Evolutionary conservation across 2,113 vertebrate genomes (phyloP).

Genomic region (Zosterops borbonicus): DNA sequence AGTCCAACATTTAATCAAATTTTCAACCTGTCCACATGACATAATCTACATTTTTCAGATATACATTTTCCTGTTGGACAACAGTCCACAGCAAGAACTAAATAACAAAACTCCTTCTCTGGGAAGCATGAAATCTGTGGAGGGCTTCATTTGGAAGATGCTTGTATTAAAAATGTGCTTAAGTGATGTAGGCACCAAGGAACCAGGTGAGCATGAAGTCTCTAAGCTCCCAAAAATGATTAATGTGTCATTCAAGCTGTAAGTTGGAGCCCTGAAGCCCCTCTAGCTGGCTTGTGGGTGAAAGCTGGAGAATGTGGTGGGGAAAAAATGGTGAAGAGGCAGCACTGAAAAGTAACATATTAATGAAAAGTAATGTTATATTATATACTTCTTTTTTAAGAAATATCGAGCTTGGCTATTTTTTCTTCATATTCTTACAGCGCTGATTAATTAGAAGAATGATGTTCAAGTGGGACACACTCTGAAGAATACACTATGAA

Average conservation of each 20-base stretch:
- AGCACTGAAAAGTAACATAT: not conserved
- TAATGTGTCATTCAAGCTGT: not conserved
- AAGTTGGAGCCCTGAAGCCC: not conserved
- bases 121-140: not conserved
- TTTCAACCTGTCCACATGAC: not conserved
- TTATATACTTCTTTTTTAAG: not conserved
- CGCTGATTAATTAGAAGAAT: not conserved
- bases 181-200: not conserved
- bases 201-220: not conserved
- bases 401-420: not conserved
- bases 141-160: not conserved
- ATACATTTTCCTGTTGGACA: not conserved
- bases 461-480: not conserved
- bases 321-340: not conserved
- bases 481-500: not conserved
- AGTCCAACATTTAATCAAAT: not conserved
- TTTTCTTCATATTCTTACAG: not conserved
- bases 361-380: not conserved
- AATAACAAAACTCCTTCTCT: not conserved
- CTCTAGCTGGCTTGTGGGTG: not conserved
- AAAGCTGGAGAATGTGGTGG: not conserved
- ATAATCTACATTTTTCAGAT: not conserved
- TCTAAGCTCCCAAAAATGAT: not conserved
- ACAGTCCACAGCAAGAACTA: not conserved
- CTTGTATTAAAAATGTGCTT: not conserved